Evolutionary conservation across 2,113 vertebrate species (phyloP).

Genomic region (Dryoscopus gambensis): DNA sequence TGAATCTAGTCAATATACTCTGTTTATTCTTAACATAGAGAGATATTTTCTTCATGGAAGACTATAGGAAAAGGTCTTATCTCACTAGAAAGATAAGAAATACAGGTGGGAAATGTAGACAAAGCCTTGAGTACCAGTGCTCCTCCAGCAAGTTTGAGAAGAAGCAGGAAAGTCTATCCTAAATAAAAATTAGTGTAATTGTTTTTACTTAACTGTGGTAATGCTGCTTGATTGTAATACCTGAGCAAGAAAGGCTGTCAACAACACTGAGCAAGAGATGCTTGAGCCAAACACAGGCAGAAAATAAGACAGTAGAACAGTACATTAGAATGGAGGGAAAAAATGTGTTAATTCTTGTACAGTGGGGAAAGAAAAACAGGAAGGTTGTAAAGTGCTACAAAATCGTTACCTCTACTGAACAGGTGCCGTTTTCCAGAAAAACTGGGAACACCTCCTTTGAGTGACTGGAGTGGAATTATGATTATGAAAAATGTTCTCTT

Average conservation of each 20-base stretch:
- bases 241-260: neutral
- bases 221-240: neutral
- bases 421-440: neutral
- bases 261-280: neutral
- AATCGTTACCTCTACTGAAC: neutral
- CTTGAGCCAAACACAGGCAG: neutral
- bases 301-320: neutral
- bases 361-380: neutral
- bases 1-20: neutral
- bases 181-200: neutral
- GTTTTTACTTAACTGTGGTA: neutral
- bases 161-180: neutral
- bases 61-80: neutral
- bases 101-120: neutral
- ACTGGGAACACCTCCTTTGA: neutral
- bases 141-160: neutral
- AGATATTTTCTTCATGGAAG: neutral
- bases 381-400: neutral
- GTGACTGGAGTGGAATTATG: neutral
- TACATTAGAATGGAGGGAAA: neutral
- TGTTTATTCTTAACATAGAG: neutral
- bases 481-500: neutral
- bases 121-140: neutral
- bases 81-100: neutral
- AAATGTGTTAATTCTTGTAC: neutral